Evolutionary conservation across 2,888 invertebrate species (phyloP), one percentile per base, ranked within the genome.

Genomic region (Cactoblastis cactorum): DNA sequence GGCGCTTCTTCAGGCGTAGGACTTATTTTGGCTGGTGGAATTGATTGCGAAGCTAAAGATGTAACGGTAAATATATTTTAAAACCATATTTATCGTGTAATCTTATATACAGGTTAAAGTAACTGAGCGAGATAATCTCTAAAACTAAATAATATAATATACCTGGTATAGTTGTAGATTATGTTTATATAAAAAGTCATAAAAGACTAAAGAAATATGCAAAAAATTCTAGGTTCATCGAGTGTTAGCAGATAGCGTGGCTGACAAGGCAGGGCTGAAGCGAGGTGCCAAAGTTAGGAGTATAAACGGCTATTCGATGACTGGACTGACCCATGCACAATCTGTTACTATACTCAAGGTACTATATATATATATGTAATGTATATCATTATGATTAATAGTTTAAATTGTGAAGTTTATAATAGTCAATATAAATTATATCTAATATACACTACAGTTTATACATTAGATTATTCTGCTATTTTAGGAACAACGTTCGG

Each of bases 31-130:
- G 96, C 96, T 48, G 97, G 97, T 53, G 97, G 97, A 48, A 93
- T 94, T 14, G 97, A 97, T 77, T 97, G 96, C 75, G 97, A 97
- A 90, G 94, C 95, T 67, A 97, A 96, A 87, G 96, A 96, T 80
- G 96, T 97, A 59, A 96, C 96, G 70, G 96, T 96, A 80, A 87
- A 92, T 85, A 57, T 50, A 22, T 22, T n/a, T n/a, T n/a, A n/a
- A n/a, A n/a, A n/a, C n/a, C n/a, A n/a, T n/a, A n/a, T n/a, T n/a
- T n/a, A n/a, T n/a, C n/a, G n/a, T n/a, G n/a, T n/a, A n/a, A n/a
- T n/a, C n/a, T n/a, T n/a, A n/a, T n/a, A n/a, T n/a, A n/a, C n/a
- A n/a, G n/a, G n/a, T n/a, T n/a, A n/a, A n/a, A n/a, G n/a, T n/a
- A n/a, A n/a, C n/a, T n/a, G n/a, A n/a, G n/a, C n/a, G n/a, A n/a